Evolutionary conservation across 2,113 vertebrate genomes (phyloP).

Genomic region (Pholis gunnellus): DNA sequence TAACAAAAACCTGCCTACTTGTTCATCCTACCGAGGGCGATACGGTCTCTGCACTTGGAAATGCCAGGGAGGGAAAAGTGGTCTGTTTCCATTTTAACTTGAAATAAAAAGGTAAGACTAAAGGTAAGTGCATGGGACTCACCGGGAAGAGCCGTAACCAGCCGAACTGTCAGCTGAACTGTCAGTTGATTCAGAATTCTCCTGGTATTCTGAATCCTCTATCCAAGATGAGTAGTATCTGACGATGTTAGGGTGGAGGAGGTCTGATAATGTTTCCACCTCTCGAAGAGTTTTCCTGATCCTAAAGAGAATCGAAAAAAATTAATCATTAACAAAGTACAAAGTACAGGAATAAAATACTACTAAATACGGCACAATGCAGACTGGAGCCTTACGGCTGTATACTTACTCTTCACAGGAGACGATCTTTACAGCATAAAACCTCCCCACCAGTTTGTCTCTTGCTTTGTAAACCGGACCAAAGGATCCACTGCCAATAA

Average conservation of each 20-base stretch:
- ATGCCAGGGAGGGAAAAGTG: background rate
- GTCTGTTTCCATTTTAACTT: no score
- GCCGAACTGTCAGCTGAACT: background rate
- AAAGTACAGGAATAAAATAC: background rate
- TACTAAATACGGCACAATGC: background rate
- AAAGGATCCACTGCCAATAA: slow-evolving; percentile 69
- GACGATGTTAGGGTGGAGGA: slow-evolving; percentile 75
- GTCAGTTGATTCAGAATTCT: background rate
- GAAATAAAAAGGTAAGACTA: background rate
- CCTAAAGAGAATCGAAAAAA: background rate
- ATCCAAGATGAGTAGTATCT: slow-evolving; percentile 71
- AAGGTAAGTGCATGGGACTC: slow-evolving; percentile 17
- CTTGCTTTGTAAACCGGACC: slow-evolving; percentile 73
- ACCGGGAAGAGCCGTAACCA: slow-evolving; percentile 53
- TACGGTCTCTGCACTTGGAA: no score
- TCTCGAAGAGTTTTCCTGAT: slow-evolving; percentile 43
- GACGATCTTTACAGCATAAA: slow-evolving; percentile 79
- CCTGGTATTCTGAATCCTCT: slow-evolving; percentile 54
- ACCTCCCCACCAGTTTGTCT: slow-evolving; percentile 6
- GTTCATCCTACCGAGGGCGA: no score
- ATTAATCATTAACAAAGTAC: background rate
- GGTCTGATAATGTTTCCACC: slow-evolving; percentile 39
- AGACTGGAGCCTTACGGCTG: no score
- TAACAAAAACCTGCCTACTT: no score
- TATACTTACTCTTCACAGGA: slow-evolving; percentile 54